Evolutionary conservation across 2,888 invertebrate species (phyloP).

Genomic region (Phorcus lineatus): DNA sequence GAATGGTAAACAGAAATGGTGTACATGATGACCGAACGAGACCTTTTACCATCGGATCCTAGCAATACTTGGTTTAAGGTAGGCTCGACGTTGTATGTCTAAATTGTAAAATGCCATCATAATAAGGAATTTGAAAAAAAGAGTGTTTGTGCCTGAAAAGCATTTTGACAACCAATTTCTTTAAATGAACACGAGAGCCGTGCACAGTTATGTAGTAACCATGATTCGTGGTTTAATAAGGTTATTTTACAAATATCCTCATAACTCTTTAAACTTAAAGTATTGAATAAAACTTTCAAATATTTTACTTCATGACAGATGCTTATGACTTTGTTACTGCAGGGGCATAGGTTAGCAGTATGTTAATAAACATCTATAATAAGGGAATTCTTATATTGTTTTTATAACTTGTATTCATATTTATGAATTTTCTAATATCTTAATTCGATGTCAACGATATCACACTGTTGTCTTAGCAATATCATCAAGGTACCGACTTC

Average conservation of each 20-base stretch:
- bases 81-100: background rate
- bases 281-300: too few species aligned
- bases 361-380: background rate
- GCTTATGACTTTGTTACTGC: background rate
- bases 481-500: too few species aligned
- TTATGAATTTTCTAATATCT: too few species aligned
- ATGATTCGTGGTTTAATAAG: too few species aligned
- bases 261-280: too few species aligned
- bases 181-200: too few species aligned
- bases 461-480: too few species aligned
- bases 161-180: background rate
- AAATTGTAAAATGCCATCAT: background rate
- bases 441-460: too few species aligned
- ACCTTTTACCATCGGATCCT: background rate
- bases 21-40: background rate
- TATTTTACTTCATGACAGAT: too few species aligned
- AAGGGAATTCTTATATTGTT: background rate
- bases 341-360: background rate
- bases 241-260: too few species aligned
- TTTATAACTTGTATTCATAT: too few species aligned
- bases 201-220: too few species aligned
- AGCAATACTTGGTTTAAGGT: background rate
- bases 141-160: background rate
- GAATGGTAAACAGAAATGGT: background rate
- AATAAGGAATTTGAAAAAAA: background rate